phyloP scores from a whole-genome alignment of 1,140 invertebrate genomes.

The Anagrus nilaparvatae region DNA sequence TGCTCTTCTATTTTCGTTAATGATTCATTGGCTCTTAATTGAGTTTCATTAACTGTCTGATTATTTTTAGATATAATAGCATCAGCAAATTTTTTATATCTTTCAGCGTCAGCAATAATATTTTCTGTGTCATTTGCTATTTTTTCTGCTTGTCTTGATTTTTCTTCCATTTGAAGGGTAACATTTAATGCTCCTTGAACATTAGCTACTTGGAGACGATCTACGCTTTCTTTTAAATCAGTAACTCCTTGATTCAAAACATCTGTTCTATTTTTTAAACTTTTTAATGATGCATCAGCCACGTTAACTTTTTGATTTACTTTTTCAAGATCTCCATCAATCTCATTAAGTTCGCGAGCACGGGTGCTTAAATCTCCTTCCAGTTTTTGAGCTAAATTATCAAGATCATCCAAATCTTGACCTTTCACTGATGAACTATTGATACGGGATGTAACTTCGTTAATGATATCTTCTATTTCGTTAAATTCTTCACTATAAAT shows the following conservation, averaged over 20 bases:
- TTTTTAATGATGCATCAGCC: slow-evolving; percentile 65
- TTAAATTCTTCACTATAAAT: slow-evolving; percentile 91
- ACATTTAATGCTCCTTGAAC: slow-evolving; percentile 89
- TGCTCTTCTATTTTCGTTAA: slow-evolving; percentile 55
- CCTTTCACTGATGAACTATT: slow-evolving; percentile 63
- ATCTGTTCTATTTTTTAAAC: slow-evolving; percentile 61
- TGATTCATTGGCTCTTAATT: slow-evolving; percentile 57
- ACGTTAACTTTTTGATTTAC: slow-evolving; percentile 69
- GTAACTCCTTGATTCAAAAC: slow-evolving; percentile 61
- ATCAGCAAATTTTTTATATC: slow-evolving; percentile 75
- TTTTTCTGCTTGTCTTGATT: slow-evolving; percentile 57
- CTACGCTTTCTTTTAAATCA: slow-evolving; percentile 75
- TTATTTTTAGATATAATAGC: slow-evolving; percentile 61
- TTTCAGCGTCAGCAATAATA: slow-evolving; percentile 63
- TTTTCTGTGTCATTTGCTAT: slow-evolving; percentile 45
- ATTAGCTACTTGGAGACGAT: slow-evolving; percentile 85
- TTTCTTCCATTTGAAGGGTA: slow-evolving; percentile 68
- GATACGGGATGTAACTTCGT: slow-evolving; percentile 48
- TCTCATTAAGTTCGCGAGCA: slow-evolving; percentile 46
- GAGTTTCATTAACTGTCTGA: slow-evolving; percentile 57
- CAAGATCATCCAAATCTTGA: slow-evolving; percentile 59
- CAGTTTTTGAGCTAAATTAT: slow-evolving; percentile 45
- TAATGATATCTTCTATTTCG: slow-evolving; percentile 74
- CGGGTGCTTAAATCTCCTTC: slow-evolving; percentile 44
- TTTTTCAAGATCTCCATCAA: slow-evolving; percentile 57